A percentile compares a stretch with the other conserved stretches of the same genome.
phyloP scores from a whole-genome alignment of 2,113 vertebrate species.

The Tonatia bakeri region DNA sequence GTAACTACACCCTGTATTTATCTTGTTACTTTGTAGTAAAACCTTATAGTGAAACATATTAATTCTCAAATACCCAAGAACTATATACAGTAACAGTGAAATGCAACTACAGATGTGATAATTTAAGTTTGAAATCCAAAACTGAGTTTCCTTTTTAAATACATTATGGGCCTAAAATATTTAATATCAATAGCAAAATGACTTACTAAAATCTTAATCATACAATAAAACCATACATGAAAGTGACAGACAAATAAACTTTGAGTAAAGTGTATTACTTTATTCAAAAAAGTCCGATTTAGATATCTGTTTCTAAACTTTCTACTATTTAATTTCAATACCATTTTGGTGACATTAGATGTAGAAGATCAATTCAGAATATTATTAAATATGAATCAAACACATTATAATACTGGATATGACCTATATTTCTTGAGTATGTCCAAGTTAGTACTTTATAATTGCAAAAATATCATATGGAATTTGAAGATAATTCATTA shows the following conservation, averaged over 20 bases:
- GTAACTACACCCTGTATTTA: background rate
- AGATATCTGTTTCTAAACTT: background rate
- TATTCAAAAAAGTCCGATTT: background rate
- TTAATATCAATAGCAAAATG: background rate
- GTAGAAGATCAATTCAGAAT: background rate
- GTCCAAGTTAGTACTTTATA: background rate
- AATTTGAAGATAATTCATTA: background rate
- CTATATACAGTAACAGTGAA: background rate
- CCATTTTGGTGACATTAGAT: background rate
- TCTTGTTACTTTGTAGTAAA: background rate
- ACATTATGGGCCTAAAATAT: background rate
- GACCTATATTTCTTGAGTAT: background rate
- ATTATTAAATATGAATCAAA: constrained; percentile 31
- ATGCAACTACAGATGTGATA: background rate
- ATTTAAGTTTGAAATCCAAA: background rate
- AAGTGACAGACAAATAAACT: background rate
- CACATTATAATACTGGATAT: background rate
- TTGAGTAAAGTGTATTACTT: background rate
- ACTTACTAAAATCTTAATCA: background rate
- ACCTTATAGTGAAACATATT: constrained; percentile 37
- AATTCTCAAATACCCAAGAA: background rate
- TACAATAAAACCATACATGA: background rate
- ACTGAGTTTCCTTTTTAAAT: constrained; percentile 1
- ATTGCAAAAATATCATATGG: background rate
- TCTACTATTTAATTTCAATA: background rate